Percentiles rank a stretch among this genome's conserved stretches.
Conservation (phyloP, 2,113 vertebrate species). For the Rostratula benghalensis region DNA sequence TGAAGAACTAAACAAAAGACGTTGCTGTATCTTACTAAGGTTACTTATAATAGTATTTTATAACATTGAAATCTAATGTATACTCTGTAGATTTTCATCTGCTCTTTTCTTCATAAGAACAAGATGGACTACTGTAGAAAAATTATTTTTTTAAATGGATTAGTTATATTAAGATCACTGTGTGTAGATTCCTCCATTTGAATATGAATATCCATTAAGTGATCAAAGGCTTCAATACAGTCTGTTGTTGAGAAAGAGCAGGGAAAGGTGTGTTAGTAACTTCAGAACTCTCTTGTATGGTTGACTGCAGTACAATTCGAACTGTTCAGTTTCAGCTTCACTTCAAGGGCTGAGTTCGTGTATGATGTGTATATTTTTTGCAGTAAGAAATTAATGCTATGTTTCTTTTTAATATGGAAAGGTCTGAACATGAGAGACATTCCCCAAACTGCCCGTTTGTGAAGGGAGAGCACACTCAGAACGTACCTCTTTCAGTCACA, state of each 20-base stretch:
- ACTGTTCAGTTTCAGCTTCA: neutral
- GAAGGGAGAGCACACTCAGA: constrained; percentile 98
- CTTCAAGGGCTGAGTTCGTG: neutral
- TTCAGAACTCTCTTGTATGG: neutral
- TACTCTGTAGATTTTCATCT: neutral
- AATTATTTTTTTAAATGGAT: neutral
- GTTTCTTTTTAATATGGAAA: constrained; percentile 64
- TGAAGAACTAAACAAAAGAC: neutral
- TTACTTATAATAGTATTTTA: neutral
- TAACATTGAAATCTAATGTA: neutral
- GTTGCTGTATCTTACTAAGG: neutral
- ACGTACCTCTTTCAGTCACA: constrained; percentile 96
- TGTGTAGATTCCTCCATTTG: neutral
- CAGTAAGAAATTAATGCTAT: neutral
- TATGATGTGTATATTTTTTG: neutral
- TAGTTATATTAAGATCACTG: neutral
- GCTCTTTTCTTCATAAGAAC: neutral
- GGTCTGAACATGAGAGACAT: constrained; percentile 99
- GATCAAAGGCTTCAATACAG: neutral
- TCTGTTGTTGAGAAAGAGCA: neutral
- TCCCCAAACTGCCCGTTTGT: constrained; percentile 99
- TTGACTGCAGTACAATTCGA: neutral
- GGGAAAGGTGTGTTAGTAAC: neutral
- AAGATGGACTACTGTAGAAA: neutral
- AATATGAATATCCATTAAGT: neutral